Evolutionary conservation across 64 coral and sea anemone species (phyloP).

Genomic region (Pocillopora verrucosa): DNA sequence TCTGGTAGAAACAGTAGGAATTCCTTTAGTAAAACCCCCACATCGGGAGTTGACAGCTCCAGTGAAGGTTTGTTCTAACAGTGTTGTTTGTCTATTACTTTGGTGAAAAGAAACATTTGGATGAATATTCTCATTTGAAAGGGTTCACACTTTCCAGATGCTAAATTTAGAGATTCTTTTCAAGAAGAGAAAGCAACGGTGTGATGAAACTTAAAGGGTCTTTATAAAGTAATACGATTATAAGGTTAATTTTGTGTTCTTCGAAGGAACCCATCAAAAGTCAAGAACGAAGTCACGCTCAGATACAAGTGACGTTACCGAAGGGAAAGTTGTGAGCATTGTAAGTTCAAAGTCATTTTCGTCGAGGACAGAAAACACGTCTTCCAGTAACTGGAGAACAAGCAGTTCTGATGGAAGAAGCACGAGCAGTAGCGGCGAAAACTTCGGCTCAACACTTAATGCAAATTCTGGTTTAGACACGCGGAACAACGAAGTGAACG

Average conservation of each 20-base stretch:
- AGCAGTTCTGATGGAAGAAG: slow-evolving; percentile 40
- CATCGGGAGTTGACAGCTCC: slow-evolving; percentile 16
- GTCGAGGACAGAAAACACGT: slow-evolving; percentile 26
- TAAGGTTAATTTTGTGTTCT: not conserved
- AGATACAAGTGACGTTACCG: not conserved
- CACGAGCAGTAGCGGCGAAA: slow-evolving; percentile 23
- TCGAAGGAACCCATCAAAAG: not conserved
- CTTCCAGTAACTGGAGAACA: slow-evolving; percentile 16
- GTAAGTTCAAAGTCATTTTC: slow-evolving; percentile 10
- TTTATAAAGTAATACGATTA: not conserved
- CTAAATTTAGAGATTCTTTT: no score
- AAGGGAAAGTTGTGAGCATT: not conserved
- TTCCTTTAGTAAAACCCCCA: not conserved
- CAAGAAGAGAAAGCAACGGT: no score
- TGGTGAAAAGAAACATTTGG: not conserved
- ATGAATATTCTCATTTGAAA: slow-evolving; percentile 29
- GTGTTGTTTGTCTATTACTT: slow-evolving; percentile 9
- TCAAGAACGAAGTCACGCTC: slow-evolving; percentile 13
- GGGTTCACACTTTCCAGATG: not conserved
- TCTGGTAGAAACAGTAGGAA: not conserved
- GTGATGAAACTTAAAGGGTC: no score
- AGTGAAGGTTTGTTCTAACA: slow-evolving; percentile 34
- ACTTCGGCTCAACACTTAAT: not conserved
- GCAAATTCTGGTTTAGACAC: not conserved
- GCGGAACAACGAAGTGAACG: not conserved